Conservation (phyloP, 2,797 vertebrate species). For the Sebastes taczanowskii region DNA sequence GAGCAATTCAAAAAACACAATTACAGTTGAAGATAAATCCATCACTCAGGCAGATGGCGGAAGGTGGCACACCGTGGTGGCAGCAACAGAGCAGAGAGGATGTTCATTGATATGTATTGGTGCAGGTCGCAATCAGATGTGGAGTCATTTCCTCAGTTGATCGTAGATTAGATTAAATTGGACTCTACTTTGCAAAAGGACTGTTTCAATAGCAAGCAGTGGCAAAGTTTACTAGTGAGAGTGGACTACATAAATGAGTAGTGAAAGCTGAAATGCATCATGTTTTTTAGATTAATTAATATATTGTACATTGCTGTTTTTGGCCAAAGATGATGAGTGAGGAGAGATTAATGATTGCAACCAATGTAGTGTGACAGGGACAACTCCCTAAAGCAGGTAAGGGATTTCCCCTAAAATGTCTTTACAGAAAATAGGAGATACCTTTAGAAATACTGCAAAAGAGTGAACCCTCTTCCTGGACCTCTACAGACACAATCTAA, state of each 20-base stretch:
- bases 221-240: neutral
- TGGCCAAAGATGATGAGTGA: neutral
- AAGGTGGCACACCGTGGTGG: neutral
- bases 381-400: neutral
- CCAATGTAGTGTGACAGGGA: neutral
- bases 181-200: neutral
- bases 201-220: neutral
- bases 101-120: neutral
- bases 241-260: neutral
- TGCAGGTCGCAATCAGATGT: conserved; percentile 2
- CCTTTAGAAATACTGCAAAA: neutral
- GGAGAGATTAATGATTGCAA: neutral
- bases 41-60: neutral
- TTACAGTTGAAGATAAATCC: conserved; percentile 5
- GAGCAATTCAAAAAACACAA: conserved; percentile 10
- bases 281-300: neutral
- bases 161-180: conserved; percentile 1
- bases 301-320: neutral
- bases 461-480: too few relatives aligned
- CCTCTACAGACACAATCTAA: neutral
- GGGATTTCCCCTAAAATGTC: neutral
- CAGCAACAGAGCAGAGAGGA: neutral
- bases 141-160: conserved; percentile 14
- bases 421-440: neutral
- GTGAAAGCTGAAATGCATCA: neutral